A percentile compares a stretch with the other conserved stretches of the same genome.
phyloP scores from a whole-genome alignment of 2,113 vertebrate species.

The Misgurnus anguillicaudatus region DNA sequence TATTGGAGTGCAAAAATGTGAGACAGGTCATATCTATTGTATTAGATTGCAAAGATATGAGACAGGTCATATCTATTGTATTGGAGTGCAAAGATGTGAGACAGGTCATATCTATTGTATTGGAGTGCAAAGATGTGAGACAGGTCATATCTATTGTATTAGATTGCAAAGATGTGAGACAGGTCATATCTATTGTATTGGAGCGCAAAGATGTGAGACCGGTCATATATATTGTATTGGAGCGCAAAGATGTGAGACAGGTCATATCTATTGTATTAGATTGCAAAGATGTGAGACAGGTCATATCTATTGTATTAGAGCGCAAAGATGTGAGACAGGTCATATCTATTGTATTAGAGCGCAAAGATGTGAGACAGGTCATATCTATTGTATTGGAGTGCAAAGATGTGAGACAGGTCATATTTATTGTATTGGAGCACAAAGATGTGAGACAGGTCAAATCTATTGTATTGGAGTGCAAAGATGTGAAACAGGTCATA shows the following conservation, averaged over 20 bases:
- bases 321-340: neutral
- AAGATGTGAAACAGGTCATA: too few species aligned
- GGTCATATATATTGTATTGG: neutral
- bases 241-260: neutral
- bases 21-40: neutral
- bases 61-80: neutral
- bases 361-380: neutral
- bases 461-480: too few species aligned
- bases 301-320: too few species aligned
- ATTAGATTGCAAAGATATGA: too few species aligned
- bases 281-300: neutral
- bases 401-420: neutral
- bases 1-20: neutral
- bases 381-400: neutral
- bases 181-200: neutral
- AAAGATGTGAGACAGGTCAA: slow-evolving; percentile 3
- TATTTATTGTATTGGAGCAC: neutral
- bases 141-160: too few species aligned
- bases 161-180: neutral
- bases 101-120: neutral
- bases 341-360: neutral
- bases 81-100: neutral
- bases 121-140: neutral
- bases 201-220: too few species aligned
- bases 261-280: neutral